These are phyloP conservation scores for Ispidina lecontei DNA, from an alignment of 2,797 vertebrate genomes.

Conservation along the genomic window DNA sequence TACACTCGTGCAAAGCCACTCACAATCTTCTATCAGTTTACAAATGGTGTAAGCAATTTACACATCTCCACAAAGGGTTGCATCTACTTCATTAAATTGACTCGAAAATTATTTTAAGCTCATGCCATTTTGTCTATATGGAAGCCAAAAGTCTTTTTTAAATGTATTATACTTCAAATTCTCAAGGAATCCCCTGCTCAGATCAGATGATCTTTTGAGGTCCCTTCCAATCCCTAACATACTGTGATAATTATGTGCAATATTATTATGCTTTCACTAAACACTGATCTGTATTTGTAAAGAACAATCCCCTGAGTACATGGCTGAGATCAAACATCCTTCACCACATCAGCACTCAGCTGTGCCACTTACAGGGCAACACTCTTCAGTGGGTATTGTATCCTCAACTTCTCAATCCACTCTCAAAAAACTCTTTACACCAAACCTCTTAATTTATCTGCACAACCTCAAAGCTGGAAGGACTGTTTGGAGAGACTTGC, in stretches of 20 bases:
- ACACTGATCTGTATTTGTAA: neutral
- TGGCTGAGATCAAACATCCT: neutral
- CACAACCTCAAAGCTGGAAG: neutral
- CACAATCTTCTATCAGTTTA: neutral
- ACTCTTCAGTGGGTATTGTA: neutral
- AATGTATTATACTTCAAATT: neutral
- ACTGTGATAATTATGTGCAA: neutral
- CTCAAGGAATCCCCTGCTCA: neutral
- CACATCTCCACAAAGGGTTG: neutral
- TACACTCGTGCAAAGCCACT: conserved; percentile 9
- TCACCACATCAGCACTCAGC: neutral
- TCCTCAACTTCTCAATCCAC: neutral
- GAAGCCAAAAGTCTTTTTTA: neutral
- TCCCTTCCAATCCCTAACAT: too few relatives aligned
- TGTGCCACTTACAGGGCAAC: neutral
- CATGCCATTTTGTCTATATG: neutral
- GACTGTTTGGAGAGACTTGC: neutral
- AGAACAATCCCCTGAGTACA: neutral
- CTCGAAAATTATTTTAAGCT: neutral
- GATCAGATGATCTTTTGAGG: too few relatives aligned
- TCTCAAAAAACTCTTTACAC: neutral
- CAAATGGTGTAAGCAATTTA: neutral
- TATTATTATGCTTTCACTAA: neutral
- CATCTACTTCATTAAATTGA: conserved; percentile 11
- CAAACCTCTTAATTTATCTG: neutral